Evolutionary conservation across 2,888 invertebrate species (phyloP).

Genomic region (Sarcophaga carnaria): DNA sequence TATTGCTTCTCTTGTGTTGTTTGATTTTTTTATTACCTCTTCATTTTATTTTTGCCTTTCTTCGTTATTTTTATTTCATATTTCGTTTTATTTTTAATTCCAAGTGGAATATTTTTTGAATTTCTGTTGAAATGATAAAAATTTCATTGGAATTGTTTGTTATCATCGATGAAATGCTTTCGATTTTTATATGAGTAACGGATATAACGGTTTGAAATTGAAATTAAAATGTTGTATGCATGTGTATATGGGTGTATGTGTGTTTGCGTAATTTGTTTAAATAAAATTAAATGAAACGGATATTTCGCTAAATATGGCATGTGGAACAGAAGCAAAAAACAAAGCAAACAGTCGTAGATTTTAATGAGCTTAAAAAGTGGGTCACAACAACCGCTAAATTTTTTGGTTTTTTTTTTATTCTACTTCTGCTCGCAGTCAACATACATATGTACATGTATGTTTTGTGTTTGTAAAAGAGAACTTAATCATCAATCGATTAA

Average conservation of each 20-base stretch:
- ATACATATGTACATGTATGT: not conserved
- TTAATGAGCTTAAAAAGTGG: conserved; percentile 13
- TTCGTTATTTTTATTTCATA: too few species aligned
- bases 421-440: not conserved
- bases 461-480: not conserved
- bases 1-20: not conserved
- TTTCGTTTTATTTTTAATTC: not conserved
- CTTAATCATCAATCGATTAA: too few species aligned
- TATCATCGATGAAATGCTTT: conserved; percentile 17
- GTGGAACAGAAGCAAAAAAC: not conserved
- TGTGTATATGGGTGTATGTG: not conserved
- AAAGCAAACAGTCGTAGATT: not conserved
- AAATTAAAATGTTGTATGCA: not conserved
- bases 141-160: conserved; percentile 33
- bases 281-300: not conserved
- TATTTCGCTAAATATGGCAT: not conserved
- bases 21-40: too few species aligned
- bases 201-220: conserved; percentile 7
- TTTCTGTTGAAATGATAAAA: conserved; percentile 33
- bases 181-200: conserved; percentile 40
- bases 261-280: not conserved
- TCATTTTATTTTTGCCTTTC: too few species aligned
- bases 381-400: not conserved
- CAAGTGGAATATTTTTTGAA: conserved; percentile 1
- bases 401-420: not conserved